Percentiles rank a stretch among this genome's conserved stretches.
Evolutionary conservation across 2,797 vertebrate species (phyloP).

Genomic region (Acanthopagrus latus): DNA sequence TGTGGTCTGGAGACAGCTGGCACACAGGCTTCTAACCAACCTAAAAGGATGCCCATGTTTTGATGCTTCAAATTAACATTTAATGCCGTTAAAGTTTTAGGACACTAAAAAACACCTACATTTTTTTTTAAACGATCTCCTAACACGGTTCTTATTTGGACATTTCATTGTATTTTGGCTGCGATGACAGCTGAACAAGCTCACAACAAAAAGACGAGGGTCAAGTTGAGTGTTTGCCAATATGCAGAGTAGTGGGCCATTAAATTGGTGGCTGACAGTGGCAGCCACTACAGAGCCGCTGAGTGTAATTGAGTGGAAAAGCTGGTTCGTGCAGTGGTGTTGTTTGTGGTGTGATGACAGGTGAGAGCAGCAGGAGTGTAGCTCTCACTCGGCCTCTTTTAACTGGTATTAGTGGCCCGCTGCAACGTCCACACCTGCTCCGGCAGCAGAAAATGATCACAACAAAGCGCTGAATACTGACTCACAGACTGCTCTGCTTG

Average conservation of each 20-base stretch:
- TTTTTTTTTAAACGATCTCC: neutral
- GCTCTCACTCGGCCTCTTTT: slow-evolving; percentile 39
- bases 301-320: slow-evolving; percentile 70
- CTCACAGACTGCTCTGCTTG: slow-evolving; percentile 29
- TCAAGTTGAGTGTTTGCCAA: slow-evolving; percentile 28
- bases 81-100: neutral
- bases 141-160: neutral
- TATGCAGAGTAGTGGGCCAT: slow-evolving; percentile 39
- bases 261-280: slow-evolving; percentile 54
- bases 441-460: slow-evolving; percentile 41
- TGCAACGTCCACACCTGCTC: slow-evolving; percentile 42
- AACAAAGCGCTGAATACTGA: slow-evolving; percentile 58
- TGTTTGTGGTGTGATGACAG: slow-evolving; percentile 58
- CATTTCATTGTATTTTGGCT: neutral
- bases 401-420: slow-evolving; percentile 32
- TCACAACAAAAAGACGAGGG: slow-evolving; percentile 17
- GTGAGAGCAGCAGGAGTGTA: slow-evolving; percentile 62
- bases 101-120: neutral
- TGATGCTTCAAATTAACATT: neutral
- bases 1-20: slow-evolving; percentile 41
- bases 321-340: slow-evolving; percentile 40
- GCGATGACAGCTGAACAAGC: neutral
- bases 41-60: slow-evolving; percentile 13
- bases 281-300: slow-evolving; percentile 29
- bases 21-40: slow-evolving; percentile 11